phyloP scores from a whole-genome alignment of 2,113 vertebrate genomes.

The Actinemys pallida region DNA sequence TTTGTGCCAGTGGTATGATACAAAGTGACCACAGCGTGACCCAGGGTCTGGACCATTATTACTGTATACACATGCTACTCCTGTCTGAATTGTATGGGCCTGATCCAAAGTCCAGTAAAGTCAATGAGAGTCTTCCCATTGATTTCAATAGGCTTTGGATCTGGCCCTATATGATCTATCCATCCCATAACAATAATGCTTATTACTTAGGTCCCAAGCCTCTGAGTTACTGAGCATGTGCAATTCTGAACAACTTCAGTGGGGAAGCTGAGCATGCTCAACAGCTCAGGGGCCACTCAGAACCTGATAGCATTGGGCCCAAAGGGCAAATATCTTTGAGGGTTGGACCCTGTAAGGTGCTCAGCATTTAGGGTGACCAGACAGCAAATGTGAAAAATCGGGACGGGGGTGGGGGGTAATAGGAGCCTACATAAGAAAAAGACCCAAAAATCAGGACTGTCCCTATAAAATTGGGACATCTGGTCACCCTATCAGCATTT shows the following conservation, averaged over 20 bases:
- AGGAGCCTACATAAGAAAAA: no score
- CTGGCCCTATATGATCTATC: not conserved
- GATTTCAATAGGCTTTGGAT: not conserved
- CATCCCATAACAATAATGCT: not conserved
- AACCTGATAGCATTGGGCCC: not conserved
- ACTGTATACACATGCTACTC: not conserved
- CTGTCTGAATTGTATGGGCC: not conserved
- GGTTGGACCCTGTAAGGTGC: not conserved
- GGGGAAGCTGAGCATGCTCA: not conserved
- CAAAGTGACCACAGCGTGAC: not conserved
- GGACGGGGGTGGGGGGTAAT: no score
- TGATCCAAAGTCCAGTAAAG: not conserved
- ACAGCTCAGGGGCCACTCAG: fast-evolving
- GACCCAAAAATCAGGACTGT: no score
- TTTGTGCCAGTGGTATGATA: not conserved
- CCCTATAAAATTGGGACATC: no score
- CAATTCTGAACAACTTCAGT: not conserved
- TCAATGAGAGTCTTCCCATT: not conserved
- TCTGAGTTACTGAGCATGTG: not conserved
- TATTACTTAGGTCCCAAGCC: not conserved
- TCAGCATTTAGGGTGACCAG: not conserved
- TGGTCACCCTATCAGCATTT: no score
- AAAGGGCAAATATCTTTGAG: not conserved
- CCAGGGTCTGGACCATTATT: not conserved
- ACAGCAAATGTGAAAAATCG: no score